Evolutionary conservation across 2,888 invertebrate genomes (phyloP), one percentile per base, ranked within the genome.

Genomic region (Eristalinus aeneus): DNA sequence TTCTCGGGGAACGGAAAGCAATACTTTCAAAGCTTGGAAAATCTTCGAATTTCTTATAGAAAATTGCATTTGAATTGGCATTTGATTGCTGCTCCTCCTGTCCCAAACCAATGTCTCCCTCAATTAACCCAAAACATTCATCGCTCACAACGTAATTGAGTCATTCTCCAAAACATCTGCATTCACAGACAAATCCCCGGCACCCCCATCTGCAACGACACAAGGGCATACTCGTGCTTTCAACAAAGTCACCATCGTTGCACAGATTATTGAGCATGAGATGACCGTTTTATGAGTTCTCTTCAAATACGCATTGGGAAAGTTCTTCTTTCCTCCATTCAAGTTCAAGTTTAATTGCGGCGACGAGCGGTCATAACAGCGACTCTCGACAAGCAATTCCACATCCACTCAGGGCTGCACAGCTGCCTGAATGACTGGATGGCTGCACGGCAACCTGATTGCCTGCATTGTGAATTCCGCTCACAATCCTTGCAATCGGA

Each of bases 321-420:
- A 65, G n/a, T n/a, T 27, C 20, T 31, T 31, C 65, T 67, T 53
- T 65, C 65, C 16, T 16, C 12, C 16, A 8, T 46, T 32, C 53
- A 67, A 67, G 67, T 67, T 67, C 67, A 67, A 67, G 67, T 67
- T 12, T 12, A 27, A 65, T 53, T 65, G 65, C 12, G 16, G 46
- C 16, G 16, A 8, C 46, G 39, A 5, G n/a, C n/a, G 39, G 36
- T 2, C n/a, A n/a, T n/a, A 39, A 12, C 39, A 39, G 1, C 12
- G n/a, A 39, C n/a, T 4, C 3, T 39, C n/a, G 6, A 39, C n/a
- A 6, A 39, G 16, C 39, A 39, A 12, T n/a, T 16, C 39, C 39
- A n/a, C 39, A n/a, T 16, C 46, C 46, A 46, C 46, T 39, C 46
- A 46, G 0, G 6, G 11, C 39, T n/a, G n/a, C 65, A 12, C 46